A percentile compares a stretch with the other conserved stretches of the same genome.
Evolutionary conservation across 1,140 invertebrate genomes (phyloP).

Genomic region (Pollicipes pollicipes): DNA sequence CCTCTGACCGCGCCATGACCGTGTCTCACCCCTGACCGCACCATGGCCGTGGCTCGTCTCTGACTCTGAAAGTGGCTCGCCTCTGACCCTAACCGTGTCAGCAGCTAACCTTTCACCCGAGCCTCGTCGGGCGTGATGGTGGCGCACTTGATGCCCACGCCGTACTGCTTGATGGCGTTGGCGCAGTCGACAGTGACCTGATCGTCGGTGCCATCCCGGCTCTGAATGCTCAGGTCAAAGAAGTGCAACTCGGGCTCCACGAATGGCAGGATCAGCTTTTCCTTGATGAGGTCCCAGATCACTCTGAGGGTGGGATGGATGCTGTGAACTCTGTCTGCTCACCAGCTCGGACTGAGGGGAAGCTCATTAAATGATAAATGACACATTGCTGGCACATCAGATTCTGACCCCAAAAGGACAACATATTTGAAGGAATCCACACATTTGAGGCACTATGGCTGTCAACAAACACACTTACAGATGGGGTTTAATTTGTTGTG

Average conservation of each 20-base stretch:
- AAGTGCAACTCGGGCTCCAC: conserved; percentile 86
- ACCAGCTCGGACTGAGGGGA: neutral
- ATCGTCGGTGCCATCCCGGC: conserved; percentile 84
- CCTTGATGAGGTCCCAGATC: conserved; percentile 94
- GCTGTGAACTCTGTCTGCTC: neutral
- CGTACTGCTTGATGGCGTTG: conserved; percentile 89
- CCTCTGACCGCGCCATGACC: too few relatives aligned
- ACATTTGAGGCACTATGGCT: neutral
- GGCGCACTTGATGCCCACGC: conserved; percentile 96
- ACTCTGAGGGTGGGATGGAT: conserved; percentile 38
- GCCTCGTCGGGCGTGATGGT: conserved; percentile 95
- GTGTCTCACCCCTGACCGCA: too few relatives aligned
- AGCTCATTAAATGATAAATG: conserved; percentile 7
- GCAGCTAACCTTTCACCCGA: conserved; percentile 35
- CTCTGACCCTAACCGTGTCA: too few relatives aligned
- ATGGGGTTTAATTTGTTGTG: neutral
- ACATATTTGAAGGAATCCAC: conserved; percentile 1
- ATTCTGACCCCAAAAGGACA: conserved; percentile 1
- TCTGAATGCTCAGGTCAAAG: conserved; percentile 87
- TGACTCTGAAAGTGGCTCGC: too few relatives aligned
- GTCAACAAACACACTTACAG: neutral
- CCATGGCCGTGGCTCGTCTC: too few relatives aligned
- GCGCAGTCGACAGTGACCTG: conserved; percentile 93
- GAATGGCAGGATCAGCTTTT: conserved; percentile 91
- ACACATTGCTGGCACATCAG: conserved; percentile 6